Conservation (phyloP, 2,113 vertebrate species). For the Tragelaphus strepsiceros region DNA sequence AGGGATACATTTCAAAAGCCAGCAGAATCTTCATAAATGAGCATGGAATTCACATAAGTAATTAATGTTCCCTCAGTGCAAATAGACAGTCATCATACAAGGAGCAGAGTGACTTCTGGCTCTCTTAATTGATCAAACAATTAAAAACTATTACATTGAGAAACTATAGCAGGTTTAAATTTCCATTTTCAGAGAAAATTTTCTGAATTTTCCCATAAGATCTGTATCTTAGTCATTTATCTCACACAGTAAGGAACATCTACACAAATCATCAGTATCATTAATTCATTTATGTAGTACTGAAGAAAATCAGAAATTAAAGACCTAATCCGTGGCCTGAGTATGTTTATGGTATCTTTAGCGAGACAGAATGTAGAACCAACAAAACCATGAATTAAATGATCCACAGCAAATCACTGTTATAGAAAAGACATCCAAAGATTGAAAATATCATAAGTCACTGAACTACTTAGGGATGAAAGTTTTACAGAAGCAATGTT, state of each 20-base stretch:
- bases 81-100: background rate
- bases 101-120: background rate
- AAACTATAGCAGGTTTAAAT: background rate
- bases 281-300: background rate
- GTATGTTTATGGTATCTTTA: background rate
- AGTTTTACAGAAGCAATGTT: background rate
- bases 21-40: background rate
- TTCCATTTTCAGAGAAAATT: background rate
- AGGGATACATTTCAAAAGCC: background rate
- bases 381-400: background rate
- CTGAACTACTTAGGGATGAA: background rate
- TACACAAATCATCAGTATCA: background rate
- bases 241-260: background rate
- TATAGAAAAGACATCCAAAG: background rate
- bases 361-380: background rate
- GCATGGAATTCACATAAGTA: background rate
- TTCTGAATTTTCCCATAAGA: background rate
- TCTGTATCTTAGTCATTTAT: background rate
- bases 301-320: background rate
- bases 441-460: background rate
- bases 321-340: background rate
- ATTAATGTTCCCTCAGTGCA: background rate
- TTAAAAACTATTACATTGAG: background rate
- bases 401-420: background rate
- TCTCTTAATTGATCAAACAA: background rate